Evolutionary conservation across 2,113 vertebrate species (phyloP).

Genomic region (Neofelis nebulosa): DNA sequence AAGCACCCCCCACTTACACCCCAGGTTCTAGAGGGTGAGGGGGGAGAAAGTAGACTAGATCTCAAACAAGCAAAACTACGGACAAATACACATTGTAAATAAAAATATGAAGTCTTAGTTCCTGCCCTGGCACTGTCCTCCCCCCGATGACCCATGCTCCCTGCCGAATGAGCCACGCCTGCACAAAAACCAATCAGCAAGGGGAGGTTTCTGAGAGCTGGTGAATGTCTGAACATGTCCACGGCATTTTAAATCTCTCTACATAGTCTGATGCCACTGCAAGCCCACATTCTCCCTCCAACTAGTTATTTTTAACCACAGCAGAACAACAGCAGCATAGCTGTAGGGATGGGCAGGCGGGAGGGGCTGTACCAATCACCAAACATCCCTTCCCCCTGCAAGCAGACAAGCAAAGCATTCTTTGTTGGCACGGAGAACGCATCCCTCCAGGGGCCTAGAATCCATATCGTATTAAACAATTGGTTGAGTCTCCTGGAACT

Average conservation of each 20-base stretch:
- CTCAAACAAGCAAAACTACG: background rate
- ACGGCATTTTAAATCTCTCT: background rate
- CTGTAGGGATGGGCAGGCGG: background rate
- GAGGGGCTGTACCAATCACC: background rate
- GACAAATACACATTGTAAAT: background rate
- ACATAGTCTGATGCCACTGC: background rate
- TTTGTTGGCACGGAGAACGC: background rate
- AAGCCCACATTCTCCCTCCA: background rate
- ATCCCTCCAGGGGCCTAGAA: background rate
- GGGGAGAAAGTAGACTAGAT: background rate
- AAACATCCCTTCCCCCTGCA: background rate
- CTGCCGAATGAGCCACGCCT: background rate
- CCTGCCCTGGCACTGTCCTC: background rate
- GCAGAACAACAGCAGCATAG: background rate
- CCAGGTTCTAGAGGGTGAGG: background rate
- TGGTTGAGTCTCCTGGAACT: background rate
- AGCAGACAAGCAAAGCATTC: background rate
- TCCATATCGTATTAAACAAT: conserved; percentile 2
- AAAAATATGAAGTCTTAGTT: background rate
- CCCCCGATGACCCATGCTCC: background rate
- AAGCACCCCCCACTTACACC: background rate
- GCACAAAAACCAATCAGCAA: background rate
- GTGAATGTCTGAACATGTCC: background rate
- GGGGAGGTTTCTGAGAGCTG: background rate
- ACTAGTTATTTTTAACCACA: conserved; percentile 60